Conservation (phyloP, 2,888 invertebrate genomes). For the Plagiodera versicolora region DNA sequence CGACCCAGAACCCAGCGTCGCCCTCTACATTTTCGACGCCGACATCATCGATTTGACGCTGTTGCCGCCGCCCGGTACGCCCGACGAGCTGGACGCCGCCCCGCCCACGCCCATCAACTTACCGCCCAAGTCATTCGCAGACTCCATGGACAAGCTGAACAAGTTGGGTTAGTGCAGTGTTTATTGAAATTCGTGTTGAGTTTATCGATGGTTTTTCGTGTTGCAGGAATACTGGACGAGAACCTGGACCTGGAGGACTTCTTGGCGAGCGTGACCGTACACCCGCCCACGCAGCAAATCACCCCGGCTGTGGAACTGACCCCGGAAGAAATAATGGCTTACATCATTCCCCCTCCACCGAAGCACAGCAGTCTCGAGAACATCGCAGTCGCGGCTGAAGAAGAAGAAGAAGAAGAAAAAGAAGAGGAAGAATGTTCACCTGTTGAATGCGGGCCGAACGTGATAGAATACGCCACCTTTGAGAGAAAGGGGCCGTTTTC, state of each 20-base stretch:
- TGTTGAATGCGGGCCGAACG: too few relatives aligned
- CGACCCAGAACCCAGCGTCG: slow-evolving; percentile 50
- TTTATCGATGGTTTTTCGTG: slow-evolving; percentile 12
- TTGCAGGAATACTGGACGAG: slow-evolving; percentile 50
- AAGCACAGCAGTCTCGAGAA: slow-evolving; percentile 36
- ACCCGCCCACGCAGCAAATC: slow-evolving; percentile 75
- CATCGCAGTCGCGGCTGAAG: slow-evolving; percentile 21
- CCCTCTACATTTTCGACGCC: slow-evolving; percentile 70
- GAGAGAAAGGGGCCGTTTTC: slow-evolving; percentile 73
- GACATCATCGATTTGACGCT: slow-evolving; percentile 89
- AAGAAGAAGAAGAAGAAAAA: slow-evolving; percentile 19
- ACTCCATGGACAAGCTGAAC: slow-evolving; percentile 56
- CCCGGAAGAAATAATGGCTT: slow-evolving; percentile 82
- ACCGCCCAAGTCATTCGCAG: slow-evolving; percentile 77
- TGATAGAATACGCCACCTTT: slow-evolving; percentile 73
- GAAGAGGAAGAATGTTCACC: too few relatives aligned
- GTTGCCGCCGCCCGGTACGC: slow-evolving; percentile 84
- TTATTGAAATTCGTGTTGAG: too few relatives aligned
- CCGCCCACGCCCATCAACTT: slow-evolving; percentile 71
- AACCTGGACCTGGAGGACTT: slow-evolving; percentile 76
- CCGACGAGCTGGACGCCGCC: slow-evolving; percentile 75
- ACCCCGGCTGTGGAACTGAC: slow-evolving; percentile 77
- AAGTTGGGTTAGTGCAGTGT: slow-evolving; percentile 44
- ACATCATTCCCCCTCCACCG: slow-evolving; percentile 81
- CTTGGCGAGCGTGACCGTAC: slow-evolving; percentile 79